phyloP scores from a whole-genome alignment of 2,113 vertebrate species.

The Paedocypris sp. region DNA sequence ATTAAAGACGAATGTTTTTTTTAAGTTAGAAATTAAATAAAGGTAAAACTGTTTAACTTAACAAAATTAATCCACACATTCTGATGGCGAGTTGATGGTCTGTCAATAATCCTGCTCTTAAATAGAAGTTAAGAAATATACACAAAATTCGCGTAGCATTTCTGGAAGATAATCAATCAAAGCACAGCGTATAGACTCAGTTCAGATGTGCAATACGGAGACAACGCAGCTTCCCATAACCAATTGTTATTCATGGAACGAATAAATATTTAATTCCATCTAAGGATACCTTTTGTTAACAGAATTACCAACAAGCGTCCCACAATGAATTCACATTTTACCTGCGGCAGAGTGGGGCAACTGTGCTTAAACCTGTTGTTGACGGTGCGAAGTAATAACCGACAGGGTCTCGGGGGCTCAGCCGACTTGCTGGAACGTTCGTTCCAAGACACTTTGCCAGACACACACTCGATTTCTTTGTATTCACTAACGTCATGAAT shows the following conservation, averaged over 20 bases:
- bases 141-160: too few relatives aligned
- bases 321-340: conserved; percentile 59
- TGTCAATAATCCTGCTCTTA: too few relatives aligned
- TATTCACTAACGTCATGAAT: conserved; percentile 49
- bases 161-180: too few relatives aligned
- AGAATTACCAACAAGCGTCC: conserved; percentile 65
- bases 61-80: too few relatives aligned
- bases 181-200: conserved; percentile 1
- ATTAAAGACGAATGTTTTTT: too few relatives aligned
- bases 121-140: too few relatives aligned
- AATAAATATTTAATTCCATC: conserved; percentile 48
- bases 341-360: conserved; percentile 16
- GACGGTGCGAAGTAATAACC: neutral
- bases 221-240: conserved; percentile 44
- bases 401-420: neutral
- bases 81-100: too few relatives aligned
- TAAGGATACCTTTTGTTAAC: conserved; percentile 61
- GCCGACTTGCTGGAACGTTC: too few relatives aligned
- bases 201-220: conserved; percentile 27
- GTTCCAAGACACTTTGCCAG: too few relatives aligned
- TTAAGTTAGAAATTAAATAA: too few relatives aligned
- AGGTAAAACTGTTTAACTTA: too few relatives aligned
- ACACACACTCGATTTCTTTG: conserved; percentile 35
- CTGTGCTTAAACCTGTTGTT: neutral
- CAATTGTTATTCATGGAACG: conserved; percentile 66